Base-by-base conservation (phyloP, 2,113 vertebrate genomes). In the Aramus guarauna region DNA sequence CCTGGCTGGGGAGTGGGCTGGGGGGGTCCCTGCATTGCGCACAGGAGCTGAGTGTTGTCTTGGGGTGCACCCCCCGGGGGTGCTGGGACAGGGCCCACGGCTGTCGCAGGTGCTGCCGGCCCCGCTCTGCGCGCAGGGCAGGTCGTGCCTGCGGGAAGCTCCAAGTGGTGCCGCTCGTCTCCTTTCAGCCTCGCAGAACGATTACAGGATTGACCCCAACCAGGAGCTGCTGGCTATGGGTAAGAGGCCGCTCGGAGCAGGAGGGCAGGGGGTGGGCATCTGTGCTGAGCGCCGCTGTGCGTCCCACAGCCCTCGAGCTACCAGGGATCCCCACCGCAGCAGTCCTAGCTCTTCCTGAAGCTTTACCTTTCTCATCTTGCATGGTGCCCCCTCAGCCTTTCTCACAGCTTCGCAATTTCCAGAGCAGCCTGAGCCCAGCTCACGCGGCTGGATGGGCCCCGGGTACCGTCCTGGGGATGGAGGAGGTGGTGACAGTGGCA, bases 161-260 rank as follows among this genome's bases (percentile, higher is more conserved):
- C 12, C 0, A 37, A 43, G 53, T 4, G 3, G 29, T 1, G 18
- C 30, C 0, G 2, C 5, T 78, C 3, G 0, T 11, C 94, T 92
- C 80, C 89, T 88, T 97, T 39, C 97, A 99, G 99, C 98, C 10
- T 99, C 99, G 11, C 98, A 99, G 95, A 99, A 99, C 5, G 93
- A 97, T 69, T 99, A 99, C 97, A 98, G 98, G 72, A 98, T 99
- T 8, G 95, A 99, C 47, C 95, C 99, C 81, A 98, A 99, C 98
- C 99, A 99, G 98, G 99, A 99, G 96, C 98, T 99, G 86, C 97
- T 99, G 95, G 99, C 99, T 5, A 99, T 99, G 6, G 99, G 99
- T 98, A 97, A 98, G 98, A 58, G 24, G 29, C 67, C 5, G 5
- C 39, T 68, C 0, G 3, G 22, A 71, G 39, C n/a, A 32, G 80